Conservation (phyloP, 2,888 invertebrate genomes). For the Bombyx huttoni region DNA sequence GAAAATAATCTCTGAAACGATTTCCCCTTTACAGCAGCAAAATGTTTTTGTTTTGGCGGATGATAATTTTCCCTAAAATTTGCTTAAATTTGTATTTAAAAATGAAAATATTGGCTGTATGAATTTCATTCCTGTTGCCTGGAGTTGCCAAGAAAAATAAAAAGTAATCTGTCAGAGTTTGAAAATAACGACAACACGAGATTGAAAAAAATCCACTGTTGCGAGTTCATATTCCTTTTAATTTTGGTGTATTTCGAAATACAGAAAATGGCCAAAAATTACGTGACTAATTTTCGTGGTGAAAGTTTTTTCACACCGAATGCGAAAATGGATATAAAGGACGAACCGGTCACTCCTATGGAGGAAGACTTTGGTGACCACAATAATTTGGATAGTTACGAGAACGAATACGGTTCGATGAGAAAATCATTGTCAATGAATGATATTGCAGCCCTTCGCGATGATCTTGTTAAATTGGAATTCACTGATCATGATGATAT, state of each 20-base stretch:
- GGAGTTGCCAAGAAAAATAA: too few relatives aligned
- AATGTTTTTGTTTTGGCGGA: too few relatives aligned
- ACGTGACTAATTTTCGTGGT: slow-evolving; percentile 50
- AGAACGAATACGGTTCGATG: slow-evolving; percentile 30
- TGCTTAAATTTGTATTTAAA: too few relatives aligned
- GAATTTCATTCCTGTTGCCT: too few relatives aligned
- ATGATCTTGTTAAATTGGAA: slow-evolving; percentile 28
- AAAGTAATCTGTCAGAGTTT: slow-evolving; percentile 8
- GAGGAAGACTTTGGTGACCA: slow-evolving; percentile 48
- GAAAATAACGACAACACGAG: slow-evolving; percentile 18
- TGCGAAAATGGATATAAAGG: slow-evolving; percentile 33
- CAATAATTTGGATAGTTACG: slow-evolving; percentile 32
- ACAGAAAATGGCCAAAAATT: slow-evolving; percentile 40
- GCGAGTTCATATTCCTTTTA: too few relatives aligned
- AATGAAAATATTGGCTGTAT: too few relatives aligned
- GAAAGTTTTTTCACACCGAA: slow-evolving; percentile 40
- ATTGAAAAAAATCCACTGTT: background rate
- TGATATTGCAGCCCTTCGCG: slow-evolving; percentile 36
- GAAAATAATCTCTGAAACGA: too few relatives aligned
- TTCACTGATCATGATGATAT: slow-evolving; percentile 22
- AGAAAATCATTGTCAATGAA: slow-evolving; percentile 56
- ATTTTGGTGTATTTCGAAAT: background rate
- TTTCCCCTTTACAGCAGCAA: too few relatives aligned
- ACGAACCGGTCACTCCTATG: slow-evolving; percentile 44
- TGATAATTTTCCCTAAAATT: too few relatives aligned